Base-by-base conservation (phyloP, 1,140 invertebrate genomes). In the Lerema accius region DNA sequence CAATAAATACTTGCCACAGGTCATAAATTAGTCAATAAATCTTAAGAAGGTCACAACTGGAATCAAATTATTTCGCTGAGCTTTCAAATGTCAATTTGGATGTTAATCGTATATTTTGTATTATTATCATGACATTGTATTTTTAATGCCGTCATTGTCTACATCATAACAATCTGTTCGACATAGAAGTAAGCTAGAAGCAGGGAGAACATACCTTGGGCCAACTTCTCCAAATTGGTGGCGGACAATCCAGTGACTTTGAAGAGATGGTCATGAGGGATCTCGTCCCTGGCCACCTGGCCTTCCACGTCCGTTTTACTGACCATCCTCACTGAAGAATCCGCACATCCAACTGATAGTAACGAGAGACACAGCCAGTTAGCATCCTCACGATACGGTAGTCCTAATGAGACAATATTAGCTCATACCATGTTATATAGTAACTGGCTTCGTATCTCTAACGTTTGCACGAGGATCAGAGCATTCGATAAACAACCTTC, bases 181-280 rank as follows among this genome's bases (percentile, higher is more conserved):
- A n/a, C n/a, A n/a, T n/a, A n/a, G n/a, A n/a, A n/a, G 19, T 23
- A 23, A 23, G 19, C 19, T 3, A 23, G 19, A 23, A 23, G 19
- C 5, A 23, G 19, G 5, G 5, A 23, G 19, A 23, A 70, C 63
- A 14, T 77, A 89, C 86, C 84, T 82, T 85, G 79, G 19, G 77
- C 82, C 65, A 86, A 48, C 50, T 89, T 89, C 70, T 87, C 82
- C 64, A 88, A 71, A 65, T 88, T 88, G 5, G 55, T 73, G 0
- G 86, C 80, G 0, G 86, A 86, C 51, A 89, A 55, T 1, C 86
- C 86, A 0, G 86, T 88, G 16, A 89, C 85, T 64, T 73, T 86
- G 55, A 78, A 89, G 0, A 88, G 70, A 23, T 88, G 86, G 58
- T 88, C 84, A 53, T 88, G 85, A 2, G 85, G 70, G 1, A 88